Conservation (phyloP, 2,113 vertebrate species). For the Mus spicilegus region DNA sequence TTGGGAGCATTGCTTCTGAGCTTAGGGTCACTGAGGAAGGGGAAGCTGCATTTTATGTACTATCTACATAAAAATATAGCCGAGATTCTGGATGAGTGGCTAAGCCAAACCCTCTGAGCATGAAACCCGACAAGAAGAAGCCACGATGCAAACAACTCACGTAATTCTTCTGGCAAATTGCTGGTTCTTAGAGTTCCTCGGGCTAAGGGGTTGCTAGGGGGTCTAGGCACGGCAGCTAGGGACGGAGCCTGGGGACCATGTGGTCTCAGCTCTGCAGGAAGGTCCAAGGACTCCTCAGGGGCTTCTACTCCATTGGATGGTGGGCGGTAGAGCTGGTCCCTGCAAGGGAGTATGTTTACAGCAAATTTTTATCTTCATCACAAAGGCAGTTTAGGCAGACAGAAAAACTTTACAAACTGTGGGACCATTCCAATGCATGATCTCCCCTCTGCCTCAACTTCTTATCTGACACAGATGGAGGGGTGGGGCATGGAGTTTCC, state of each 20-base stretch:
- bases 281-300: slow-evolving; percentile 58
- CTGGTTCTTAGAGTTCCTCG: slow-evolving; percentile 88
- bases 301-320: slow-evolving; percentile 69
- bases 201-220: slow-evolving; percentile 82
- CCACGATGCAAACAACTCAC: slow-evolving; percentile 85
- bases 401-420: slow-evolving; percentile 6
- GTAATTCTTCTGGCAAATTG: slow-evolving; percentile 88
- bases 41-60: slow-evolving; percentile 59
- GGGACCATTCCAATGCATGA: background rate
- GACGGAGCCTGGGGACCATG: slow-evolving; percentile 60
- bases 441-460: slow-evolving; percentile 23
- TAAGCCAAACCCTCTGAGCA: background rate
- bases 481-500: background rate
- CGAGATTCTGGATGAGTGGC: slow-evolving; percentile 54
- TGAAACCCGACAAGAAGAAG: slow-evolving; percentile 65
- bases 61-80: slow-evolving; percentile 53
- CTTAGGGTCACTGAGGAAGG: slow-evolving; percentile 57
- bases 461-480: slow-evolving; percentile 25
- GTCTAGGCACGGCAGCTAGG: slow-evolving; percentile 83
- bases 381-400: background rate
- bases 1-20: slow-evolving; percentile 59
- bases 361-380: background rate
- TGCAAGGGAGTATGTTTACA: slow-evolving; percentile 71
- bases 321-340: slow-evolving; percentile 82
- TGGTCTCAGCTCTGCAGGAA: slow-evolving; percentile 75